phyloP scores from a whole-genome alignment of 1,140 invertebrate species.

The Monochamus saltuarius region DNA sequence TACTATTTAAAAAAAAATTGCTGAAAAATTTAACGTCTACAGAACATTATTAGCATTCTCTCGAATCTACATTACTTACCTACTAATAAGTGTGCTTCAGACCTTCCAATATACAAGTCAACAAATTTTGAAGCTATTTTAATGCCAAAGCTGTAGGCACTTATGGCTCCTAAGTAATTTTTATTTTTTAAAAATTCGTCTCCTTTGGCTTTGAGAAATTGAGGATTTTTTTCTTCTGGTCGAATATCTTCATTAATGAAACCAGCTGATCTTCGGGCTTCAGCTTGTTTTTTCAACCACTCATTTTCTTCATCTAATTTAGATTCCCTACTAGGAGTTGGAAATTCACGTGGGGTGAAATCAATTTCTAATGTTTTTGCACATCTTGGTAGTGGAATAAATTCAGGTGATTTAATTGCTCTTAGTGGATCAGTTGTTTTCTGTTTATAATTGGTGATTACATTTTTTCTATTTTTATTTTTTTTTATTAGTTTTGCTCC shows the following conservation, averaged over 20 bases:
- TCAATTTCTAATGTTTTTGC: conserved; percentile 62
- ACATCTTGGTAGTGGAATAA: conserved; percentile 61
- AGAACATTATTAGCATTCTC: background rate
- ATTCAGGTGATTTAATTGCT: conserved; percentile 50
- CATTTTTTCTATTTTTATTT: conserved; percentile 17
- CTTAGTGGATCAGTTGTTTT: conserved; percentile 40
- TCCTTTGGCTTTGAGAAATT: conserved; percentile 81
- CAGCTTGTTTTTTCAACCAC: conserved; percentile 79
- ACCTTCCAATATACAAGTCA: conserved; percentile 73
- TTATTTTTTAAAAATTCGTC: conserved; percentile 72
- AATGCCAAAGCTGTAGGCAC: conserved; percentile 78
- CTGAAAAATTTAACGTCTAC: no score
- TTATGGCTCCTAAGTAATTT: conserved; percentile 78
- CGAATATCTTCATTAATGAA: conserved; percentile 74
- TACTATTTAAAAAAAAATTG: no score
- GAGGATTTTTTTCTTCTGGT: conserved; percentile 79
- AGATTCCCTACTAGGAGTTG: conserved; percentile 81
- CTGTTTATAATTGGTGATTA: conserved; percentile 1
- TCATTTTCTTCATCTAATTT: conserved; percentile 70
- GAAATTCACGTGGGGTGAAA: conserved; percentile 77
- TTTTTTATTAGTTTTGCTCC: conserved; percentile 28
- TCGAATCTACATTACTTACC: conserved; percentile 56
- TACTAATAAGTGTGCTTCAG: conserved; percentile 72
- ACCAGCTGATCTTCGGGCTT: conserved; percentile 69
- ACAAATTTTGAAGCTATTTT: conserved; percentile 72